Base-by-base conservation (phyloP, 2,113 vertebrate species). In the Strix aluco region DNA sequence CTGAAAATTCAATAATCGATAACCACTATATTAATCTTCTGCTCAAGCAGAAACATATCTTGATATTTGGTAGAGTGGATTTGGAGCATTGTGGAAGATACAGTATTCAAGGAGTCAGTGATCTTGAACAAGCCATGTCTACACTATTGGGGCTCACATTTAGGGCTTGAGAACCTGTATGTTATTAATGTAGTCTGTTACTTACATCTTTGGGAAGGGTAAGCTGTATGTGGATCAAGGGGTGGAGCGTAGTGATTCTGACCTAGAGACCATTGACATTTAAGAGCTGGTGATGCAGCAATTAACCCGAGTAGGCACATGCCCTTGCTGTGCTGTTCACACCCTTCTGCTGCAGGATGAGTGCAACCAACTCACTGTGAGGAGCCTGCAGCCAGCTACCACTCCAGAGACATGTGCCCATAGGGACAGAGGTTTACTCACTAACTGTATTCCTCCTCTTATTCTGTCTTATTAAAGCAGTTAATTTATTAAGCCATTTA, bases 81-180 rank as follows among this genome's bases (percentile, higher is more conserved):
- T 32, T 8, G 42, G 6, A 91, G 19, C 30, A 38, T 10, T 59
- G 16, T 26, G 29, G n/a, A 47, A 81, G 3, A 14, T 21, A 13
- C 0, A 1, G 7, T 57, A 42, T 20, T 75, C 0, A 4, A 85
- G 42, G 25, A 36, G 16, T 14, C 2, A 1, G 6, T 54, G 16
- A 40, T 15, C 19, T 40, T 75, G 13, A 49, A 49, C 32, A 82
- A 15, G 18, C 5, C 40, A 25, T 5, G 5, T 58, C 15, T 49
- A 9, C 10, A 34, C 23, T 72, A 9, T 15, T 62, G 15, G 9
- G 52, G 46, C 8, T 93, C 9, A 10, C 5, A n/a, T 63, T 90
- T 57, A 81, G 42, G 21, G 10, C 9, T 88, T 75, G 52, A 67
- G 47, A 66, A 93, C 10, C 40, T 52, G 9, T 32, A 36, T 36